A percentile compares a stretch with the other conserved stretches of the same genome.
Conservation (phyloP, 2,113 vertebrate species). For the Motacilla tschutschensis region DNA sequence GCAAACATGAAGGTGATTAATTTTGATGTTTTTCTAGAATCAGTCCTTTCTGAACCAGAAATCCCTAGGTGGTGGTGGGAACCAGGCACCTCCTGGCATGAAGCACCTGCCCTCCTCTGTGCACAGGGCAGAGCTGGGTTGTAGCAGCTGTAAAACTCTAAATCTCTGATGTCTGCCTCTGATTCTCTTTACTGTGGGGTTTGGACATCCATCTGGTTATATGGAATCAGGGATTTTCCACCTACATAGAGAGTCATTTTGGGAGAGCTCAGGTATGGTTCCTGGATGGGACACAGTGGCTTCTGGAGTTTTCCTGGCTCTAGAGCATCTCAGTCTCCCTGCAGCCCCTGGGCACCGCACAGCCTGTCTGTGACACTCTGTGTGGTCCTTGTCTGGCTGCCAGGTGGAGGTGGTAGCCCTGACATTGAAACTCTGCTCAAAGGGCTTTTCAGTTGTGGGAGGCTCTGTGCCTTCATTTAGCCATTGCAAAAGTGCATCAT, state of each 20-base stretch:
- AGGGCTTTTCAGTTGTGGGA: neutral
- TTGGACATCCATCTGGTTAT: fast-evolving
- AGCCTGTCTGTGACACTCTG: fast-evolving
- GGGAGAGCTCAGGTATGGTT: neutral
- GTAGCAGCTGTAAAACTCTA: neutral
- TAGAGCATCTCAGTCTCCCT: fast-evolving
- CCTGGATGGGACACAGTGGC: neutral
- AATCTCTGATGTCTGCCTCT: fast-evolving
- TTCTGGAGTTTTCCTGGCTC: neutral
- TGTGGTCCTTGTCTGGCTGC: neutral
- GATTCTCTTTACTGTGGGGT: neutral
- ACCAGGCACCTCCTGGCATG: neutral
- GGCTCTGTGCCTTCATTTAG: neutral
- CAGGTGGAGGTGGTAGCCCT: neutral
- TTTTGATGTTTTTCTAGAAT: neutral
- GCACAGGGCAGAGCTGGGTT: neutral
- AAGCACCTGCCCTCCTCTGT: neutral
- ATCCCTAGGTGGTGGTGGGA: neutral
- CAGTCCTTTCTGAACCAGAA: neutral
- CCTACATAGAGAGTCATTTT: fast-evolving
- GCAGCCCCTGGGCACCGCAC: fast-evolving
- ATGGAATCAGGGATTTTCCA: neutral
- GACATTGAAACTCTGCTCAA: neutral
- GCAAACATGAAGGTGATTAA: neutral
- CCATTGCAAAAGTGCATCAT: neutral